Base-by-base conservation (phyloP, 2,888 invertebrate species). In the Drosophila atripex region DNA sequence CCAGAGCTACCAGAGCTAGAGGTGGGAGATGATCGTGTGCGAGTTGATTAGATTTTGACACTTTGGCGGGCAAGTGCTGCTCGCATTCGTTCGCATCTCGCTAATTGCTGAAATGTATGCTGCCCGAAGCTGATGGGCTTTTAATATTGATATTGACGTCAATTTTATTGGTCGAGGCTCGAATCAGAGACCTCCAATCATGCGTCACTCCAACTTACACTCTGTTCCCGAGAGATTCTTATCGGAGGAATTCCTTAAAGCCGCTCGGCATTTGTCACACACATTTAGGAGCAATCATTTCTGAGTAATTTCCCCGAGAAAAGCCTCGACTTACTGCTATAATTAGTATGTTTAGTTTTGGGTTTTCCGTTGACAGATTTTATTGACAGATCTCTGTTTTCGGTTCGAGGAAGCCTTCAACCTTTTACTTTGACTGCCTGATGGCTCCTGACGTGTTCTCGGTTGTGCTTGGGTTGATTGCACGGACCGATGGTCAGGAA, bases 21-120 rank as follows among this genome's bases (percentile, higher is more conserved):
- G 47, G 38, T 45, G 38, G 28, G 38, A 52, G 47, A 43, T n/a
- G 49, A 61, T 35, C 49, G 56, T 46, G 47, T 35, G 47, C 14
- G 43, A 60, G 32, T 70, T 78, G 70, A 73, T 82, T 78, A 51
- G 71, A 64, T 82, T 79, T 79, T 82, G 75, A 73, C 82, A 85
- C 77, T 63, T 61, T 53, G 47, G 53, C 11, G 25, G 21, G 59
- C 59, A 61, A 61, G 50, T 61, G 49, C 47, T 59, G 54, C 47
- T 52, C 39, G 57, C 50, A 51, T 51, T 80, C 63, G 28, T 82
- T 70, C 54, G 61, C 71, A 52, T 65, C 58, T 32, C 52, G 78
- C 72, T 76, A 79, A 77, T 83, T 79, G 58, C 59, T 64, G 53
- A 54, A 41, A 52, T 63, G 71, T 63, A 47, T 58, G 38, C 38